phyloP scores from a whole-genome alignment of 2,888 invertebrate genomes.

The Tanytarsus gracilentus region DNA sequence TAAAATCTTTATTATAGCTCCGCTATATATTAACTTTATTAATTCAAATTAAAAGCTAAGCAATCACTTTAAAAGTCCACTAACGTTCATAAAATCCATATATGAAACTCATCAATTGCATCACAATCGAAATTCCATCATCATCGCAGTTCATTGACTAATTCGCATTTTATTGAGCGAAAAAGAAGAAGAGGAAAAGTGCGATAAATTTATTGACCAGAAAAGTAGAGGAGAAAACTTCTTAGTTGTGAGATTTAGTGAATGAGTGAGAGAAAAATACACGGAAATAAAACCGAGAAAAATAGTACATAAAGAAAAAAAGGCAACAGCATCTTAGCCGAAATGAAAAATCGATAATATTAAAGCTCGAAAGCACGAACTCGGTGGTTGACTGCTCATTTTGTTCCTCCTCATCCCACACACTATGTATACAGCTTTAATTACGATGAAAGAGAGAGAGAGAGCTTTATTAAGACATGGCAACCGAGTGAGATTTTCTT shows the following conservation, averaged over 20 bases:
- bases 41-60: too few species aligned
- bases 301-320: not conserved
- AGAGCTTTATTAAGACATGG: slow-evolving; percentile 29
- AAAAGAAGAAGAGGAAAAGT: not conserved
- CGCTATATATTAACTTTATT: too few species aligned
- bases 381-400: slow-evolving; percentile 1
- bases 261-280: not conserved
- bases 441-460: too few species aligned
- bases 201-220: slow-evolving; percentile 17
- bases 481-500: slow-evolving; percentile 7
- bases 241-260: not conserved
- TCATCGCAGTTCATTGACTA: too few species aligned
- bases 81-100: too few species aligned
- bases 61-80: too few species aligned
- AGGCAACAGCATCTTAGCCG: slow-evolving; percentile 5
- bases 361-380: slow-evolving; percentile 4
- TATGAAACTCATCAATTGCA: too few species aligned
- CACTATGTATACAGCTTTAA: slow-evolving; percentile 19
- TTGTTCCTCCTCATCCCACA: not conserved
- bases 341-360: slow-evolving; percentile 24
- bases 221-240: too few species aligned
- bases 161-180: not conserved
- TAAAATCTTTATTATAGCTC: too few species aligned
- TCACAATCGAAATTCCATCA: too few species aligned
- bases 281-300: not conserved